Base-by-base conservation (phyloP, 2,888 invertebrate species). In the Perizoma flavofasciatum region DNA sequence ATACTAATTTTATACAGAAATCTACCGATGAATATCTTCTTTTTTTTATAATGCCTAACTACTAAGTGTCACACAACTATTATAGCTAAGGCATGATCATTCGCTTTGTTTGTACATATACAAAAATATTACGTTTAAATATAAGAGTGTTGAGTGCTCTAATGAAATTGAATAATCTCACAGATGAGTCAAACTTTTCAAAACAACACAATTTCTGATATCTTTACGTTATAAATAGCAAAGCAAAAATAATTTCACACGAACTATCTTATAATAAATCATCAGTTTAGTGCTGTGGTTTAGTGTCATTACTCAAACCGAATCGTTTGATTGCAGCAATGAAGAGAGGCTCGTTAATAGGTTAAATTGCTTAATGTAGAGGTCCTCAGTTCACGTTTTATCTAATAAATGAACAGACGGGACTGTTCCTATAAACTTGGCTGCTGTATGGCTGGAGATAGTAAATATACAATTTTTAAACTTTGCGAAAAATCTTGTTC, bases 281-380 rank as follows among this genome's bases (percentile, higher is more conserved):
- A 49, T 58, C 48, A 49, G 32, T 9, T 22, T 49, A n/a, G n/a
- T n/a, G n/a, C n/a, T n/a, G n/a, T n/a, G n/a, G n/a, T n/a, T n/a
- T n/a, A 45, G 35, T 51, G 40, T 34, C 44, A 59, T 59, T 59
- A 53, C 53, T 59, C 53, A 53, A 49, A 45, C 54, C 55, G 60
- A 55, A 52, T 51, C 44, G 63, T 43, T 64, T 71, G 75, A 78
- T 79, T 80, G 78, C 68, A 49, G 68, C 78, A 81, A 78, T 78
- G 75, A 74, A 67, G 72, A 51, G 69, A 67, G 68, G 60, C 68
- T 66, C 69, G 52, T 61, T 61, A 65, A 82, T 77, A 76, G 81
- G 82, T 81, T 86, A 81, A 88, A 85, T 88, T 88, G 82, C 83
- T 85, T 86, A 83, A 88, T 82, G 77, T 71, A 68, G 77, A 77